These are phyloP conservation scores for Octodon degus DNA, from an alignment of 2,113 vertebrate species.

Conservation along the genomic window DNA sequence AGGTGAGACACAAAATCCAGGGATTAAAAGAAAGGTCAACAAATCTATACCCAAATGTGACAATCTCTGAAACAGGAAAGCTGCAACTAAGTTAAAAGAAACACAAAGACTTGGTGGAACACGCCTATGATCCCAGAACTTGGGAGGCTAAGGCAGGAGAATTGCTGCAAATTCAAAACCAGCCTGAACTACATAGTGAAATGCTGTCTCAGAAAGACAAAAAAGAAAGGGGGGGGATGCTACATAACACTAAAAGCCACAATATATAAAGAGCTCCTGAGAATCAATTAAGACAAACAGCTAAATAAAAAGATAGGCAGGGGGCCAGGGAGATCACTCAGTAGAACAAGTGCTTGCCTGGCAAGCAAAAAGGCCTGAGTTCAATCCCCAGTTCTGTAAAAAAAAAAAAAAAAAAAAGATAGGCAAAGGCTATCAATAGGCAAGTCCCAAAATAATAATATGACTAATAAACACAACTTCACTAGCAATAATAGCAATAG, in stretches of 20 bases:
- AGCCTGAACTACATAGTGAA: background rate
- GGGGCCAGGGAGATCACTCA: too few relatives aligned
- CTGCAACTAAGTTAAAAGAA: background rate
- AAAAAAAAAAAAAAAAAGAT: too few relatives aligned
- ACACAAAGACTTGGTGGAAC: background rate
- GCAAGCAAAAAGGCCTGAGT: too few relatives aligned
- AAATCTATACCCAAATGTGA: background rate
- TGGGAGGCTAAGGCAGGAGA: background rate
- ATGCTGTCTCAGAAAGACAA: background rate
- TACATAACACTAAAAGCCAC: background rate
- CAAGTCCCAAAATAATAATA: slow-evolving; percentile 6
- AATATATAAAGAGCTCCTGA: background rate
- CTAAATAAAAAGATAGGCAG: background rate
- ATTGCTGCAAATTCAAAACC: background rate
- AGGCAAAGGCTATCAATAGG: background rate
- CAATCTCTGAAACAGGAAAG: background rate
- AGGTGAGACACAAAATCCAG: background rate
- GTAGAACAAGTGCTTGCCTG: too few relatives aligned
- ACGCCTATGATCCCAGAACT: background rate
- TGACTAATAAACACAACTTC: background rate
- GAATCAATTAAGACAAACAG: background rate
- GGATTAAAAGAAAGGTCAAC: background rate
- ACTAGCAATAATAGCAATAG: background rate
- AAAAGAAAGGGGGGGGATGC: background rate
- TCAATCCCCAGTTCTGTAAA: too few relatives aligned